These are phyloP conservation scores for Agrotis segetum DNA, from an alignment of 2,888 invertebrate species.

Conservation along the genomic window DNA sequence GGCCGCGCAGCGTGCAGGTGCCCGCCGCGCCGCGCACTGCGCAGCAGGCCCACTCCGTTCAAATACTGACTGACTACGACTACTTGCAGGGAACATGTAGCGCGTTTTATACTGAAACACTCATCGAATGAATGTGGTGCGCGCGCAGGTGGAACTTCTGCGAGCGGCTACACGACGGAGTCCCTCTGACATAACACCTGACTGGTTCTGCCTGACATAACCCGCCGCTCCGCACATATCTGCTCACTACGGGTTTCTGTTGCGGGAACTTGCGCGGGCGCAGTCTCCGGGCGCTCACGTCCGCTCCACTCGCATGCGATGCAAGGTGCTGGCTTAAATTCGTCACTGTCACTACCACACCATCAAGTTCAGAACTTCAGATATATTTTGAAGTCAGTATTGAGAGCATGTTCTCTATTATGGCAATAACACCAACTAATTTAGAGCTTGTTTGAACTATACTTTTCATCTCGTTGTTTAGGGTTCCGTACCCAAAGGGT, in stretches of 20 bases:
- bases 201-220: slow-evolving; percentile 71
- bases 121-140: too few species aligned
- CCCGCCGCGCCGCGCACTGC: slow-evolving; percentile 28
- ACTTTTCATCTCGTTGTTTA: too few species aligned
- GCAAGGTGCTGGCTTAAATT: background rate
- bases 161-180: background rate
- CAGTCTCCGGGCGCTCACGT: slow-evolving; percentile 8
- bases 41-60: slow-evolving; percentile 31
- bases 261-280: slow-evolving; percentile 11
- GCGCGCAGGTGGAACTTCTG: slow-evolving; percentile 21
- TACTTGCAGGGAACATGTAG: too few species aligned
- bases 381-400: background rate
- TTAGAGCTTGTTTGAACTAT: too few species aligned
- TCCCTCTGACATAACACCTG: slow-evolving; percentile 72
- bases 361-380: background rate
- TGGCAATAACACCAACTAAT: too few species aligned
- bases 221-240: slow-evolving; percentile 55
- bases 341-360: background rate
- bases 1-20: slow-evolving; percentile 74
- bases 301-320: background rate
- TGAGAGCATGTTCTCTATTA: too few species aligned
- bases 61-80: background rate
- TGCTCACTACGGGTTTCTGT: slow-evolving; percentile 50
- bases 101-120: too few species aligned
- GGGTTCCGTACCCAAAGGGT: too few species aligned